Base-by-base conservation (phyloP, 2,888 invertebrate genomes). In the Heliconius ismenius region DNA sequence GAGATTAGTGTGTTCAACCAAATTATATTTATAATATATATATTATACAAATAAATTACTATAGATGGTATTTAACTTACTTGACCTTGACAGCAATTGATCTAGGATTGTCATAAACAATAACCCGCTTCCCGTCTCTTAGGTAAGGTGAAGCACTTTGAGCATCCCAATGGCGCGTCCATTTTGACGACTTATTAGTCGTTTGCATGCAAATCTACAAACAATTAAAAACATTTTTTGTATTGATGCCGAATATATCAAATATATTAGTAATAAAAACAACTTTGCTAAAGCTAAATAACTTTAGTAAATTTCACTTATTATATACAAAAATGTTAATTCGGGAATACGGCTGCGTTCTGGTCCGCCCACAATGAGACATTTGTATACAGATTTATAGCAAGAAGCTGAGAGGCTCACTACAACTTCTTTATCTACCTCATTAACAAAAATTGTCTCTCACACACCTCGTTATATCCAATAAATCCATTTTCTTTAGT, bases 401-500 rank as follows among this genome's bases (percentile, higher is more conserved):
- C 39, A 39, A 11, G 11, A 0, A 39, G 11, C 11, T 39, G 0
- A 39, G 11, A 9, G 3, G 39, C 39, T 39, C 39, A 11, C 39
- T 39, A 39, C 3, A 11, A 39, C 39, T 9, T 39, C 39, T 39
- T 39, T 39, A 39, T 39, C 10, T 39, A 39, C 0, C 11, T 39
- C 39, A 39, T 39, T 11, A 39, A 11, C 10, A 39, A 11, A 0
- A 39, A 11, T 39, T 11, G 0, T 39, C 2, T 39, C 3, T 39
- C 9, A 39, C 69, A 21, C 86, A 97, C 97, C 95, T 98, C 98
- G 87, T 98, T 98, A 86, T 97, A 98, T 2, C 98, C 98, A 91
- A 98, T 95, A 82, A 98, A 98, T 0, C 98, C 98, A 82, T 96
- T 95, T 88, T 98, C 97, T 26, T 95, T 95, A 0, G 97, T 98